phyloP scores from a whole-genome alignment of 2,113 vertebrate genomes.

The Rhea americana region DNA sequence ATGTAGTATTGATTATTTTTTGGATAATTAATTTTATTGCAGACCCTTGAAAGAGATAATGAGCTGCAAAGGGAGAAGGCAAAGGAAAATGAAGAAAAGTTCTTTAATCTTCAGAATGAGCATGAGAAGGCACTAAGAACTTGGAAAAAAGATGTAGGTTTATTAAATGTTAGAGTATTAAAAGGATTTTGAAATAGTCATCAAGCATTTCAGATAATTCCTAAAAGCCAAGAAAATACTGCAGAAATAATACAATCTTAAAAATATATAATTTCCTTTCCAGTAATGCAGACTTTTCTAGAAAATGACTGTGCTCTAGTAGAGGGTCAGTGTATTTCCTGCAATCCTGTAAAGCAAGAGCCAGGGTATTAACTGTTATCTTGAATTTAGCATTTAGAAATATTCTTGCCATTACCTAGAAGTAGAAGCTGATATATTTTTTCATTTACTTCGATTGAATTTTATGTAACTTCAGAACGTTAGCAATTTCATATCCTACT shows the following conservation, averaged over 20 bases:
- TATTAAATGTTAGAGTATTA: slow-evolving; percentile 66
- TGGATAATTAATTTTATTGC: slow-evolving; percentile 99
- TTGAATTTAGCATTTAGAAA: not conserved
- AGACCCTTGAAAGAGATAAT: slow-evolving; percentile 95
- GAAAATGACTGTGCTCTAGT: slow-evolving; percentile 5
- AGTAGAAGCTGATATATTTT: not conserved
- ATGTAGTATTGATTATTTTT: slow-evolving; percentile 95
- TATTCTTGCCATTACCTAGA: not conserved
- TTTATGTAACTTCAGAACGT: not conserved
- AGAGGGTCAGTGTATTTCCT: not conserved
- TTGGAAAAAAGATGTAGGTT: slow-evolving; percentile 87
- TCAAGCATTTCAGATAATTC: slow-evolving; percentile 59
- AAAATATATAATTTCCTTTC: not conserved
- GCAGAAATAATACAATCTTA: slow-evolving; percentile 41
- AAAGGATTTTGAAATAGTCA: slow-evolving; percentile 58
- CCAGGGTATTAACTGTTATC: not conserved
- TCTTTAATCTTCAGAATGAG: slow-evolving; percentile 85
- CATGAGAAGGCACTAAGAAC: slow-evolving; percentile 75
- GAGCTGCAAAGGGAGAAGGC: slow-evolving; percentile 88
- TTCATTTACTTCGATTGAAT: not conserved
- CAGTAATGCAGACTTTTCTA: slow-evolving; percentile 3
- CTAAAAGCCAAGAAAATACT: slow-evolving; percentile 65
- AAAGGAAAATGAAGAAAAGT: slow-evolving; percentile 87
- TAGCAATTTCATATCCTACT: not conserved
- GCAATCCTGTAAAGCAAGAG: not conserved